Evolutionary conservation across 2,797 vertebrate species (phyloP).

Genomic region (Sphaeramia orbicularis): DNA sequence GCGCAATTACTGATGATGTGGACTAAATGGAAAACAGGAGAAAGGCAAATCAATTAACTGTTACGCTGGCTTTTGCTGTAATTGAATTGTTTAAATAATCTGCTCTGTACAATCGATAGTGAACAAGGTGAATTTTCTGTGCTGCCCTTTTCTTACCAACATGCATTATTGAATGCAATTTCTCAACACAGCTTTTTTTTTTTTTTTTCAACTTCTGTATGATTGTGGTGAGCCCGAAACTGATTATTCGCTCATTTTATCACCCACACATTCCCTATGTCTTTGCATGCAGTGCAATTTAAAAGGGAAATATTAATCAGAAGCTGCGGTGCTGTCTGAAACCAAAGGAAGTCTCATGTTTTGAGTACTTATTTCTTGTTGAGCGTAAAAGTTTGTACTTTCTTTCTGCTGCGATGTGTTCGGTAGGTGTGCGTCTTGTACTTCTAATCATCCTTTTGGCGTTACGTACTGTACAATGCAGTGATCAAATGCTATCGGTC

Average conservation of each 20-base stretch:
- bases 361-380: conserved; percentile 11
- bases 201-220: conserved; percentile 16
- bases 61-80: conserved; percentile 63
- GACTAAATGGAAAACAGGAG: conserved; percentile 48
- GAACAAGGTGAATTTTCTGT: conserved; percentile 66
- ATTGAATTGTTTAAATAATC: conserved; percentile 80
- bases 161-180: conserved; percentile 52
- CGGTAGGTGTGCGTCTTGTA: too few relatives aligned
- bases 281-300: conserved; percentile 18
- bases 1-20: conserved; percentile 48
- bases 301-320: conserved; percentile 38
- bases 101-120: conserved; percentile 57
- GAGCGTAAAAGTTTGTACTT: too few relatives aligned
- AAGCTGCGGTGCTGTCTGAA: conserved; percentile 7
- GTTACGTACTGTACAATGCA: too few relatives aligned
- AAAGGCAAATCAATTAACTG: conserved; percentile 53
- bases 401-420: too few relatives aligned
- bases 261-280: conserved; percentile 27
- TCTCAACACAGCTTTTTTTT: too few relatives aligned
- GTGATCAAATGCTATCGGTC: too few relatives aligned
- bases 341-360: conserved; percentile 10
- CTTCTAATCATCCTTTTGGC: too few relatives aligned
- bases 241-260: conserved; percentile 55
- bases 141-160: conserved; percentile 54
- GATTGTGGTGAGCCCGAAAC: conserved; percentile 38